phyloP scores from a whole-genome alignment of 64 coral and sea anemone species.

The Montipora cactus region DNA sequence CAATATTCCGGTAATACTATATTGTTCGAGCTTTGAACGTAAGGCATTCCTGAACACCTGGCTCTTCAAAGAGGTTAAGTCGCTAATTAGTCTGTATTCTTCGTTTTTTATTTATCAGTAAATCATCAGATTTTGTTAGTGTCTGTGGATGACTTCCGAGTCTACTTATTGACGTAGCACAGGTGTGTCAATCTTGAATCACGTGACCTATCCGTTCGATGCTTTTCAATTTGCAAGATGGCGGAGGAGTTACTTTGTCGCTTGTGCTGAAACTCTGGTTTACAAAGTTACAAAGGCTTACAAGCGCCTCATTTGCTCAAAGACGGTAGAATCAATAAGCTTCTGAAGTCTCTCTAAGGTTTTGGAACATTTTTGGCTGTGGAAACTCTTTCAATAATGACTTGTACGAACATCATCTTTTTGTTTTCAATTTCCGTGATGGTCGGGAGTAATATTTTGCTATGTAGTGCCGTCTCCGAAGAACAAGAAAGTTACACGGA shows the following conservation, averaged over 20 bases:
- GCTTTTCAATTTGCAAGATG: neutral
- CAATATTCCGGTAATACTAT: neutral
- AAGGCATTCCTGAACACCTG: neutral
- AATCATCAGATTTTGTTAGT: neutral
- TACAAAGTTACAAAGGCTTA: neutral
- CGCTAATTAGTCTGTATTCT: neutral
- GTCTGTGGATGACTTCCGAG: neutral
- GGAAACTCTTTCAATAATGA: neutral
- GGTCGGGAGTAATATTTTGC: conserved; percentile 25
- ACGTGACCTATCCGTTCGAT: neutral
- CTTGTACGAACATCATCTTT: neutral
- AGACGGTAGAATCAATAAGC: neutral
- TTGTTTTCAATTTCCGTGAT: neutral
- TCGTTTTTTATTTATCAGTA: neutral
- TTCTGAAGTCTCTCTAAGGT: neutral
- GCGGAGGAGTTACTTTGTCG: neutral
- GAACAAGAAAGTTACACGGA: conserved; percentile 74
- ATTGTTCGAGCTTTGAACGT: neutral
- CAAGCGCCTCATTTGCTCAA: neutral
- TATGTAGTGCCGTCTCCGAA: conserved; percentile 65
- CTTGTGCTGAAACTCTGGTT: neutral
- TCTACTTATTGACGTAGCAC: neutral
- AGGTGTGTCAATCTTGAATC: conserved; percentile 25
- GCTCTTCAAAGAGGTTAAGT: neutral
- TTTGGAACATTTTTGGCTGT: neutral